Evolutionary conservation across 2,113 vertebrate genomes (phyloP).

Genomic region (Pyxicephalus adspersus): DNA sequence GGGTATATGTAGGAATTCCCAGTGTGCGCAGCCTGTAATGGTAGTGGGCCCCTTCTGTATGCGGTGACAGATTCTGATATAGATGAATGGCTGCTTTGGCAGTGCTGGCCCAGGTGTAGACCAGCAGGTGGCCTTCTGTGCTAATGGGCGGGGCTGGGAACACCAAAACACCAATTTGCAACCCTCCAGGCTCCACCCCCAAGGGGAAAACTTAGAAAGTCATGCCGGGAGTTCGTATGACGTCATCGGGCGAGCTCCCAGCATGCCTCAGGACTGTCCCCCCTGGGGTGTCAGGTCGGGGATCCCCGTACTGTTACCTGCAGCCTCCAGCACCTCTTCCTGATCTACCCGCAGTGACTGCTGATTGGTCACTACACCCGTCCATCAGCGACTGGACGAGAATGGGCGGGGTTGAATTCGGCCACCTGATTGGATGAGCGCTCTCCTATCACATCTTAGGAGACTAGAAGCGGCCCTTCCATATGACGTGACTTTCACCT

Average conservation of each 20-base stretch:
- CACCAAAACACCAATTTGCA: neutral
- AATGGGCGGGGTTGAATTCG: neutral
- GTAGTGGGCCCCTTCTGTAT: too few relatives aligned
- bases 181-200: neutral
- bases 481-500: too few relatives aligned
- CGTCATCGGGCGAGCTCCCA: neutral
- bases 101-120: neutral
- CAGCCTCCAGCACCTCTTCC: constrained; percentile 35
- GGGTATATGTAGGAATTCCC: too few relatives aligned
- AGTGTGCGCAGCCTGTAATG: too few relatives aligned
- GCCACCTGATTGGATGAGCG: neutral
- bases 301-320: neutral
- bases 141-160: neutral
- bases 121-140: neutral
- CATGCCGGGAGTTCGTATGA: neutral
- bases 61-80: too few relatives aligned
- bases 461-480: too few relatives aligned
- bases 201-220: neutral
- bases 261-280: neutral
- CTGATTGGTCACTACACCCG: neutral
- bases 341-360: neutral
- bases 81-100: neutral
- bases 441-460: neutral
- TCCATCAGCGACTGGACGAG: neutral
- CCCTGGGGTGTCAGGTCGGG: neutral